A percentile compares a stretch with the other conserved stretches of the same genome.
phyloP scores from a whole-genome alignment of 2,113 vertebrate species.

The Phylloscopus trochilus region DNA sequence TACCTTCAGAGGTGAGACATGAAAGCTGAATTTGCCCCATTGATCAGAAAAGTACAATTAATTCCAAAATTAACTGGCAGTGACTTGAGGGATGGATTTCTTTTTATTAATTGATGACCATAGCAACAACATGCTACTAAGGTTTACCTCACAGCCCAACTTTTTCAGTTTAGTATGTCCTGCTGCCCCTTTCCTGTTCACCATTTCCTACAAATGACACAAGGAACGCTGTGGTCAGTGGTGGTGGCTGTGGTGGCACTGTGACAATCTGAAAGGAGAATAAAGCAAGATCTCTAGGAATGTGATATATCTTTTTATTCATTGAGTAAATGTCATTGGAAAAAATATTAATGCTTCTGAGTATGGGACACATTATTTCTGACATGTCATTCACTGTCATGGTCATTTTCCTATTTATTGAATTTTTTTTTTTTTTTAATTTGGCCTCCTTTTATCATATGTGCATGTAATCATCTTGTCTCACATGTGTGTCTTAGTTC shows the following conservation, averaged over 20 bases:
- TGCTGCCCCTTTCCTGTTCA: neutral
- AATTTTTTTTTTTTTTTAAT: neutral
- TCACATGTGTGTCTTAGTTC: neutral
- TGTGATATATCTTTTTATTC: neutral
- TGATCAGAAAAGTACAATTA: neutral
- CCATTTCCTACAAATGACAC: neutral
- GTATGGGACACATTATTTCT: rapidly evolving
- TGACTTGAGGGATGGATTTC: neutral
- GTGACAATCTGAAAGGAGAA: neutral
- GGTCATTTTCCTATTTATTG: neutral
- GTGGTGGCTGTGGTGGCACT: neutral
- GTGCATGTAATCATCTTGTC: neutral
- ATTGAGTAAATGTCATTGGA: neutral
- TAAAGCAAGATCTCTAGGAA: neutral
- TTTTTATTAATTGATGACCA: neutral
- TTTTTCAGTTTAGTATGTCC: neutral
- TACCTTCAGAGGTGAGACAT: neutral
- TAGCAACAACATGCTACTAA: neutral
- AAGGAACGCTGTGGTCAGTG: rapidly evolving
- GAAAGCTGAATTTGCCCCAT: neutral
- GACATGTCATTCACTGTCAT: neutral
- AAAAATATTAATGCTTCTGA: neutral
- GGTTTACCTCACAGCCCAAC: neutral
- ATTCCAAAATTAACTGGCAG: neutral
- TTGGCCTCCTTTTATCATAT: neutral